Conservation (phyloP, 1,140 invertebrate species). For the Ips typographus region DNA sequence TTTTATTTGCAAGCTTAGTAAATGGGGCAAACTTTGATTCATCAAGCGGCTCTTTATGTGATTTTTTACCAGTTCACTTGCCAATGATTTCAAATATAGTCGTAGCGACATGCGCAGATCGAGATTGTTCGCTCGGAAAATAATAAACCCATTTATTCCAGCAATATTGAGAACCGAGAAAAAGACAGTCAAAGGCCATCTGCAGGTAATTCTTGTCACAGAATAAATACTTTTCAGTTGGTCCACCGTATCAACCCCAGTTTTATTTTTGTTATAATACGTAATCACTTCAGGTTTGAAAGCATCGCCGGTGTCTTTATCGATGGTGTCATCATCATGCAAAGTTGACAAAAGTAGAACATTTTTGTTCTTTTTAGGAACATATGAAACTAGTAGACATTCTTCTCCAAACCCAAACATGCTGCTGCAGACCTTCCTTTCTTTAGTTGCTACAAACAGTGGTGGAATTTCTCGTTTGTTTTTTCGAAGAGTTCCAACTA, state of each 20-base stretch:
- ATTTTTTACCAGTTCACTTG: too few relatives aligned
- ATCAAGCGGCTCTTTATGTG: too few relatives aligned
- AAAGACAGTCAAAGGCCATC: slow-evolving; percentile 32
- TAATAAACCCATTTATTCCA: slow-evolving; percentile 50
- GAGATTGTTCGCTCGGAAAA: too few relatives aligned
- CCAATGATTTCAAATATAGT: too few relatives aligned
- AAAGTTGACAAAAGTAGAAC: slow-evolving; percentile 42
- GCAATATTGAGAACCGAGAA: slow-evolving; percentile 41
- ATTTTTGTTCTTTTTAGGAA: slow-evolving; percentile 40
- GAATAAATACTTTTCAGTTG: slow-evolving; percentile 50
- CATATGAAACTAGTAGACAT: slow-evolving; percentile 37
- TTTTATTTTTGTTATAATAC: slow-evolving; percentile 54
- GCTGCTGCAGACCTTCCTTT: slow-evolving; percentile 10
- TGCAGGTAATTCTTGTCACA: slow-evolving; percentile 26
- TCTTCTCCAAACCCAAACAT: slow-evolving; percentile 36
- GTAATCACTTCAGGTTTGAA: slow-evolving; percentile 29
- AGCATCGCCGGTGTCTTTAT: slow-evolving; percentile 12
- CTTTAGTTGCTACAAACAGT: slow-evolving; percentile 26
- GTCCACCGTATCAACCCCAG: slow-evolving; percentile 53
- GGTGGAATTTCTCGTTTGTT: slow-evolving; percentile 41
- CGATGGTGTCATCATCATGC: slow-evolving; percentile 40
- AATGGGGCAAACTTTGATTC: too few relatives aligned
- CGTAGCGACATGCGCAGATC: too few relatives aligned
- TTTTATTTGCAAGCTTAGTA: too few relatives aligned
- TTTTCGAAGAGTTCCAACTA: slow-evolving; percentile 40